Base-by-base conservation (phyloP, 2,888 invertebrate genomes). In the Drosophila bunnanda region DNA sequence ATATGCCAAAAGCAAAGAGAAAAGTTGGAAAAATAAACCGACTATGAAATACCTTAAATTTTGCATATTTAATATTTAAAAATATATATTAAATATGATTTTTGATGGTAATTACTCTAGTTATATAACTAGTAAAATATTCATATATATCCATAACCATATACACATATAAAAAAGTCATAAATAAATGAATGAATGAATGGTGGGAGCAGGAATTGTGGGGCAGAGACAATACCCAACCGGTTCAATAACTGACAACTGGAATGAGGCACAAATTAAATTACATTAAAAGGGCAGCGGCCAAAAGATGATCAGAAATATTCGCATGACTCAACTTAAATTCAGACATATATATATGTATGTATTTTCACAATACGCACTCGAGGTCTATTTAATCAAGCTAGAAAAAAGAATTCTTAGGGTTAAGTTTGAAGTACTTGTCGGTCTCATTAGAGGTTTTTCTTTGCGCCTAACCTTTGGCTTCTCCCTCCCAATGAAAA, bases 161-260 rank as follows among this genome's bases (percentile, higher is more conserved):
- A n/a, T n/a, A n/a, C n/a, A n/a, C n/a, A n/a, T n/a, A n/a, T n/a
- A n/a, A n/a, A 59, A 66, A n/a, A 48, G 30, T 50, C 48, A 68
- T 68, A 68, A 68, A 68, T 43, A 46, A 56, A 25, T 56, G 41
- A 52, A 46, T 55, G 32, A 71, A 53, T 53, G 71, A 56, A 25
- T 25, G 4, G 39, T 32, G 54, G 20, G 57, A 3, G n/a, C n/a
- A 2, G 54, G 2, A 3, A 9, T 15, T 15, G 25, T 15, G 46
- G 30, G 46, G 28, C 34, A 75, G 20, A 75, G 36, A 57, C 66
- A 65, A 75, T 64, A 72, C 58, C 54, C 68, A 78, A 79, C 72
- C 78, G 79, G 83, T 87, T 84, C 85, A 87, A 87, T 84, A 87
- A 82, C 80, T 84, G 85, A 32, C 53, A 68, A 81, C 68, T 65